Base-by-base conservation (phyloP, 2,797 vertebrate species). In the Kryptopterus vitreolus region DNA sequence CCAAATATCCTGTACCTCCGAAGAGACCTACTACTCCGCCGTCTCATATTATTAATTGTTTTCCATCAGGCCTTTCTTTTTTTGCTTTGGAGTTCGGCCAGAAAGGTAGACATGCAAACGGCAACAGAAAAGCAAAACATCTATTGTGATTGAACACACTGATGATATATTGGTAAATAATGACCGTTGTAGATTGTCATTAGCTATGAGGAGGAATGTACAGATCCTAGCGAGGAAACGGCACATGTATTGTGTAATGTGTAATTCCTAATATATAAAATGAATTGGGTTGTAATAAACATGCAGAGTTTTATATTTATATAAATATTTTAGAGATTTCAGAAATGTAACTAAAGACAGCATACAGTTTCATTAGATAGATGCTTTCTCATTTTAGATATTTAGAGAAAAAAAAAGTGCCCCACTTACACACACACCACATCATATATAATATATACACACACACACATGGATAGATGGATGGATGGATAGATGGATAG, bases 51-150 rank as follows among this genome's bases (percentile, higher is more conserved):
- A 53, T 71, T 33, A n/a, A 50, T 71, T 33, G 18, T 53, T 33
- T 53, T 53, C 29, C n/a, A 22, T 53, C 26, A 71, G 69, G 50
- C 9, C 18, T 31, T 71, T 71, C 48, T 71, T 52, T 71, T 52
- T 71, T 18, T 22, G 8, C 31, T 53, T 31, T 13, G 46, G 20
- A 20, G 8, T 50, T 46, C 9, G 6, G 13, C 38, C 65, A 26
- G n/a, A 26, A 29, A 50, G 29, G 2, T 7, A 16, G 50, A 18
- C 1, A 26, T 48, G 9, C n/a, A 16, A 29, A 48, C 2, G 1
- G 15, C 4, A 48, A 18, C 0, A 29, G 24, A 65, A 65, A 29
- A 69, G 24, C 24, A 46, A 3, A 8, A 7, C 48, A 50, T 26
- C 13, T n/a, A 38, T 11, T 65, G 4, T 46, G 16, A 48, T 38